phyloP scores from a whole-genome alignment of 2,888 invertebrate genomes.

The Drosophila algonquin region DNA sequence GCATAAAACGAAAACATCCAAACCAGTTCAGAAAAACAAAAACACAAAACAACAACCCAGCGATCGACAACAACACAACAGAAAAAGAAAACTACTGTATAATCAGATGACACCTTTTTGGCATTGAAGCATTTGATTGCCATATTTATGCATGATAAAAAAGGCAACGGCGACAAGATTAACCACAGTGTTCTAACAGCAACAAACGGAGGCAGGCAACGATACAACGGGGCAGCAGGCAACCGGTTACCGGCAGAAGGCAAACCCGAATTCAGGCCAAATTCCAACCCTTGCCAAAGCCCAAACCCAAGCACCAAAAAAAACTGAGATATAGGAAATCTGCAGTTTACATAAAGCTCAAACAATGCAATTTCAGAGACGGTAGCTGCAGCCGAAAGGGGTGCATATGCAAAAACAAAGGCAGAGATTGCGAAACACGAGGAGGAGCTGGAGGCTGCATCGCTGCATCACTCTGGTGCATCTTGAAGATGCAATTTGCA shows the following conservation, averaged over 20 bases:
- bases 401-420: slow-evolving; percentile 63
- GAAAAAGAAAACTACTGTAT: slow-evolving; percentile 17
- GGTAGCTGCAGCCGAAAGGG: slow-evolving; percentile 41
- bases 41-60: background rate
- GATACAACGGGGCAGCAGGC: slow-evolving; percentile 3
- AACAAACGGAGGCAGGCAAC: slow-evolving; percentile 42
- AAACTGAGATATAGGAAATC: slow-evolving; percentile 14
- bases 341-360: slow-evolving; percentile 37
- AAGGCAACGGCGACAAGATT: slow-evolving; percentile 80
- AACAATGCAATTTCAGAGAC: slow-evolving; percentile 53
- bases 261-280: slow-evolving; percentile 68
- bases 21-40: slow-evolving; percentile 20
- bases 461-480: slow-evolving; percentile 46
- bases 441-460: slow-evolving; percentile 52
- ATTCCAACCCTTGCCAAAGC: slow-evolving; percentile 33
- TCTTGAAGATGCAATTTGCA: slow-evolving; percentile 75
- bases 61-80: background rate
- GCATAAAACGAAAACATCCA: slow-evolving; percentile 27
- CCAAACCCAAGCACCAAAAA: slow-evolving; percentile 17
- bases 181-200: slow-evolving; percentile 77
- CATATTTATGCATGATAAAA: slow-evolving; percentile 76
- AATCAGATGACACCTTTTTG: slow-evolving; percentile 72
- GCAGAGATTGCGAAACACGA: slow-evolving; percentile 61
- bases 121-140: slow-evolving; percentile 76
- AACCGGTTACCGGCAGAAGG: slow-evolving; percentile 60